phyloP scores from a whole-genome alignment of 1,140 invertebrate species.

The Schlechtendalia chinensis region DNA sequence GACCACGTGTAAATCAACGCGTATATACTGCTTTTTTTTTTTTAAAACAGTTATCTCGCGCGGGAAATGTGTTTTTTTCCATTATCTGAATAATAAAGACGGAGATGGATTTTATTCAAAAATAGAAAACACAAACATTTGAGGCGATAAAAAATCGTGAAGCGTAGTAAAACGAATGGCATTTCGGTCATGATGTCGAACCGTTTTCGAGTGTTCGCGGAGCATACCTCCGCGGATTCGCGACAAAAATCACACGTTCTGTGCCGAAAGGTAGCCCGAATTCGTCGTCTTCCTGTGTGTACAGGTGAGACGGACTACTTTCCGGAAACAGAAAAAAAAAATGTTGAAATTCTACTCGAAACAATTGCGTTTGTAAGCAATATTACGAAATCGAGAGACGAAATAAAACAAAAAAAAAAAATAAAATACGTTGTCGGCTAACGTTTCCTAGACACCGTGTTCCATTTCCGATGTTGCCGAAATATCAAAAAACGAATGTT shows the following conservation, averaged over 20 bases:
- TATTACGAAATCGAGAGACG: constrained; percentile 29
- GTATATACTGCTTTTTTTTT: background rate
- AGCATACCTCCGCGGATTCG: background rate
- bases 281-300: constrained; percentile 43
- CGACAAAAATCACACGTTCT: constrained; percentile 7
- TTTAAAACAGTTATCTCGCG: background rate
- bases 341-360: constrained; percentile 46
- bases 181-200: constrained; percentile 2
- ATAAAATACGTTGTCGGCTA: constrained; percentile 5
- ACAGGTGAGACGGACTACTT: constrained; percentile 41
- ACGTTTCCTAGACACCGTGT: constrained; percentile 5
- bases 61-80: background rate
- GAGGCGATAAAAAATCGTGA: no score
- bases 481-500: constrained; percentile 8
- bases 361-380: constrained; percentile 37
- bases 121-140: no score
- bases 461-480: constrained; percentile 14
- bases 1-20: constrained; percentile 1
- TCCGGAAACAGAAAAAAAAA: constrained; percentile 41
- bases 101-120: constrained; percentile 10
- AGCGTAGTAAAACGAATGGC: constrained; percentile 16
- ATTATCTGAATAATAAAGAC: background rate
- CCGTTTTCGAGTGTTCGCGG: background rate
- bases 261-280: constrained; percentile 8
- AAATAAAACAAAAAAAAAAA: constrained; percentile 22